Evolutionary conservation across 2,888 invertebrate species (phyloP), one percentile per base, ranked within the genome.

Genomic region (Tenthredo distinguenda): DNA sequence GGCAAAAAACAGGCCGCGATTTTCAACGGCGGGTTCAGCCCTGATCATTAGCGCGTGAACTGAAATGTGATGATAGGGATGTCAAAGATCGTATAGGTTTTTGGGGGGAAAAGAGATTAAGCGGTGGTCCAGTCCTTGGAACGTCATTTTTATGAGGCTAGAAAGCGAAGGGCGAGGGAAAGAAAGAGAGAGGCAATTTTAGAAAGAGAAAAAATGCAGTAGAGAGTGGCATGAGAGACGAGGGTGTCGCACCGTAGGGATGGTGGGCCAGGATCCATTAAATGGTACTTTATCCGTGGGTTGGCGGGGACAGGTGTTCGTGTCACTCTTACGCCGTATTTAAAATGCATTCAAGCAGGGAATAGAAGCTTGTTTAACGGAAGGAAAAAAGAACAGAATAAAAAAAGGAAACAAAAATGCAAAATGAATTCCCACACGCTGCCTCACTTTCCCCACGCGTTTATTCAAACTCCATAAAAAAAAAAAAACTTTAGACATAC

Each of bases 201-300:
- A 31, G 31, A 15, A 50, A 18, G 26, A 77, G 40, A 77, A 50
- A 77, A 50, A 77, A 50, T 76, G 31, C 50, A 74, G 21, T 34
- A 47, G 50, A 65, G 62, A 83, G 82, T 68, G 82, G 68, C 82
- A 47, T 26, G 68, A 62, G 43, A 83, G 82, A 68, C 82, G 82
- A 68, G 82, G 82, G 82, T 83, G 82, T 83, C 82, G 62, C 37
- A 40, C 62, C 62, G 50, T 58, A 62, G 81, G 58, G 58, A 40
- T 58, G 81, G 81, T 62, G 47, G 74, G 55, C 84, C 50, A 77
- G 81, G 84, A 85, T 81, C 87, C 87, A 88, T 89, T 89, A 89
- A 89, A 88, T 87, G 85, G 84, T 87, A 87, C 87, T 89, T 88
- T 88, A 86, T 86, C 86, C 87, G 34, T 83, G 86, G 84, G 68